Conservation (phyloP, 2,113 vertebrate genomes). For the Carassius gibelio region DNA sequence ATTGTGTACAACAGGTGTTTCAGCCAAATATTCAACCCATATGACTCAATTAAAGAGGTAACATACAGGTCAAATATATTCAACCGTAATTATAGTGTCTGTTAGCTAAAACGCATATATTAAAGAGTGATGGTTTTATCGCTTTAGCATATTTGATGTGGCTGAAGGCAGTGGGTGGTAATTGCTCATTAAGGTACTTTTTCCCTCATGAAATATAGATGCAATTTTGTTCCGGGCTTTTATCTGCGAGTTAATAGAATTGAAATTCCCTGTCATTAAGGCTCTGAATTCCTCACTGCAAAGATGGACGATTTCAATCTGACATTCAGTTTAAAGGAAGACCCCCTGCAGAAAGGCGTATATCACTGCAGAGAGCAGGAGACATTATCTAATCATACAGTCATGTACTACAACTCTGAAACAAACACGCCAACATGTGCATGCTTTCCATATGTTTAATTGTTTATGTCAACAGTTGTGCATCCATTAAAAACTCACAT, state of each 20-base stretch:
- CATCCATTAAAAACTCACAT: no score
- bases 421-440: not conserved
- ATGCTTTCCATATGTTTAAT: not conserved
- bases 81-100: not conserved
- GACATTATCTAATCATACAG: not conserved
- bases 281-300: not conserved
- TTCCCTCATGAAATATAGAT: slow-evolving; percentile 16
- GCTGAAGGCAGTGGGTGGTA: not conserved
- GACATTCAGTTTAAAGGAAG: not conserved
- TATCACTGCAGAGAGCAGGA: not conserved
- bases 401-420: not conserved
- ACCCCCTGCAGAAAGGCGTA: not conserved
- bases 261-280: slow-evolving; percentile 29
- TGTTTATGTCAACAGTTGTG: not conserved
- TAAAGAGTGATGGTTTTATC: slow-evolving; percentile 1
- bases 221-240: slow-evolving; percentile 15
- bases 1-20: no score
- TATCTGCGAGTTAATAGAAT: slow-evolving; percentile 4
- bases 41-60: not conserved
- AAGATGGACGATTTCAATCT: slow-evolving; percentile 16
- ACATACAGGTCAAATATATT: slow-evolving; percentile 1
- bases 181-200: slow-evolving; percentile 18
- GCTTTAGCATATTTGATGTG: not conserved
- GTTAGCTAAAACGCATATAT: not conserved
- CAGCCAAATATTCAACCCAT: not conserved